A percentile compares a stretch with the other conserved stretches of the same genome.
These are phyloP conservation scores for Cosmopolites sordidus DNA, from an alignment of 2,888 invertebrate species.

Conservation along the genomic window DNA sequence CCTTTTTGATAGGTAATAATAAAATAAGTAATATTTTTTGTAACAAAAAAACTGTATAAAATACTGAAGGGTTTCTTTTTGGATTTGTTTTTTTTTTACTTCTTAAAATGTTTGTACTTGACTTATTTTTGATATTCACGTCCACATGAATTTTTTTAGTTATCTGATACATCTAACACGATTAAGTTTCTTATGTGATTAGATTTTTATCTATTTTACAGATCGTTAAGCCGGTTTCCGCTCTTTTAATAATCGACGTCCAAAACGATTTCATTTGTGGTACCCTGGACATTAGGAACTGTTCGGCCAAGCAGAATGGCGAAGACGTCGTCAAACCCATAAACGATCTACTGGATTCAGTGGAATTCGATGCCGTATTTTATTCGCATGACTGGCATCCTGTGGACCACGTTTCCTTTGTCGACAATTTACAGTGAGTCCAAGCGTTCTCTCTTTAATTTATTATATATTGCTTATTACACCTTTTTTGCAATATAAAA, in stretches of 20 bases:
- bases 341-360: slow-evolving; percentile 73
- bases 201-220: slow-evolving; percentile 16
- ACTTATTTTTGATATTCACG: too few relatives aligned
- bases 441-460: neutral
- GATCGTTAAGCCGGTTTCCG: slow-evolving; percentile 62
- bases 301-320: slow-evolving; percentile 85
- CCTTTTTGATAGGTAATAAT: too few relatives aligned
- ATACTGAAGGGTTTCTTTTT: too few relatives aligned
- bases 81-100: too few relatives aligned
- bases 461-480: too few relatives aligned
- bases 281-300: slow-evolving; percentile 83
- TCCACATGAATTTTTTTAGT: too few relatives aligned
- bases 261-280: slow-evolving; percentile 98
- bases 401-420: slow-evolving; percentile 88
- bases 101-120: too few relatives aligned
- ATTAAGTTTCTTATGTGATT: too few relatives aligned
- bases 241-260: slow-evolving; percentile 89
- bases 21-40: too few relatives aligned
- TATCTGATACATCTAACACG: too few relatives aligned
- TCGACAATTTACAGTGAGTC: slow-evolving; percentile 68
- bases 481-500: too few relatives aligned
- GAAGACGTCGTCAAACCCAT: slow-evolving; percentile 86
- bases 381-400: slow-evolving; percentile 98
- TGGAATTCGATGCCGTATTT: slow-evolving; percentile 79
- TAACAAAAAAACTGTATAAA: too few relatives aligned